Conservation (phyloP, 2,888 invertebrate species). For the Seladonia tumulorum region DNA sequence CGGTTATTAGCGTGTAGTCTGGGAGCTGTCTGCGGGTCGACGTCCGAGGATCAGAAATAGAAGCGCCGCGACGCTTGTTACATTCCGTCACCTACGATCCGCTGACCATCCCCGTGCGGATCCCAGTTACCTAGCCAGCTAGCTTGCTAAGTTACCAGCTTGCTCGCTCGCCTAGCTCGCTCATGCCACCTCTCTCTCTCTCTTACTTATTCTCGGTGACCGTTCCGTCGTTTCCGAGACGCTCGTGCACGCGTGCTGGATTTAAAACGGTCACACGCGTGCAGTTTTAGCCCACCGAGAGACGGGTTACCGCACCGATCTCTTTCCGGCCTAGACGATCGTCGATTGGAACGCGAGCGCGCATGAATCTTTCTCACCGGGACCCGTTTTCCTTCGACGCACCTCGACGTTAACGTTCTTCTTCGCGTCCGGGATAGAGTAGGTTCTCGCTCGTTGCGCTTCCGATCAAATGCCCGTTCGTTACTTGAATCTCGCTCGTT, state of each 20-base stretch:
- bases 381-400: not conserved
- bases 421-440: no score
- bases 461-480: no score
- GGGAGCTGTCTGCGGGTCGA: conserved; percentile 83
- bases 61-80: conserved; percentile 79
- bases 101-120: conserved; percentile 52
- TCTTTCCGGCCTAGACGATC: conserved; percentile 22
- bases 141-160: not conserved
- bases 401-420: no score
- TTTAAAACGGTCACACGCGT: conserved; percentile 63
- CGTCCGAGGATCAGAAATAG: conserved; percentile 82
- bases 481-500: no score
- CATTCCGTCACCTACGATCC: conserved; percentile 78
- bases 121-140: not conserved
- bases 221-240: conserved; percentile 10
- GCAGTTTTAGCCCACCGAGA: conserved; percentile 27
- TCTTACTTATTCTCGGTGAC: not conserved
- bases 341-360: not conserved
- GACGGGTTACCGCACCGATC: conserved; percentile 37
- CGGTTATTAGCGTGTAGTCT: conserved; percentile 79
- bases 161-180: not conserved
- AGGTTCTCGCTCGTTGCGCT: no score
- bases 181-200: not conserved
- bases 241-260: conserved; percentile 42
- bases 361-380: not conserved